These are phyloP conservation scores for Formica exsecta DNA, from an alignment of 1,140 invertebrate species.

Conservation along the genomic window DNA sequence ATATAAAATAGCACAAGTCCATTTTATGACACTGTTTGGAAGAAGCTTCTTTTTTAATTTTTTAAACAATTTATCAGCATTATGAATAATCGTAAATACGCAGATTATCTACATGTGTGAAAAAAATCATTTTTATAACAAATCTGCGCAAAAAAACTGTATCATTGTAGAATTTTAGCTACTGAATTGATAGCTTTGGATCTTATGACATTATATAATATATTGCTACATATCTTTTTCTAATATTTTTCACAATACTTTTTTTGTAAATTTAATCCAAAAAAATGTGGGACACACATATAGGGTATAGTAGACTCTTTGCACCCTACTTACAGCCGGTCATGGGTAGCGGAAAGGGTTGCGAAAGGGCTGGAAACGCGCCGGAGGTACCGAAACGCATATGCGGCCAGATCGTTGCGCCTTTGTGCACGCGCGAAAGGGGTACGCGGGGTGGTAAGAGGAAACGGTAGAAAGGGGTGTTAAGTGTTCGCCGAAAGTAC, in stretches of 20 bases:
- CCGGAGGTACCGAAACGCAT: constrained; percentile 30
- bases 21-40: neutral
- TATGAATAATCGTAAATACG: neutral
- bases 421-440: constrained; percentile 55
- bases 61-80: neutral
- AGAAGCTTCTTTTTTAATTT: neutral
- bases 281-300: neutral
- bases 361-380: constrained; percentile 21
- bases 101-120: neutral
- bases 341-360: constrained; percentile 11
- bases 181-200: neutral
- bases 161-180: neutral
- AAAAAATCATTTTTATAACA: neutral
- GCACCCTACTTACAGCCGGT: neutral
- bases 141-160: neutral
- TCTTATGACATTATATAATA: neutral
- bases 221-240: neutral
- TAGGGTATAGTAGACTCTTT: neutral
- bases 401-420: constrained; percentile 49
- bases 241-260: neutral
- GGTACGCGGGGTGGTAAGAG: constrained; percentile 1
- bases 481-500: constrained; percentile 58
- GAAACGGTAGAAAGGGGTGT: constrained; percentile 34
- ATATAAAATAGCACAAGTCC: neutral
- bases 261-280: neutral